These are phyloP conservation scores for Hydractinia echinata DNA, from an alignment of 30 jellyfish, hydroid and myxozoan genomes.

Conservation along the genomic window DNA sequence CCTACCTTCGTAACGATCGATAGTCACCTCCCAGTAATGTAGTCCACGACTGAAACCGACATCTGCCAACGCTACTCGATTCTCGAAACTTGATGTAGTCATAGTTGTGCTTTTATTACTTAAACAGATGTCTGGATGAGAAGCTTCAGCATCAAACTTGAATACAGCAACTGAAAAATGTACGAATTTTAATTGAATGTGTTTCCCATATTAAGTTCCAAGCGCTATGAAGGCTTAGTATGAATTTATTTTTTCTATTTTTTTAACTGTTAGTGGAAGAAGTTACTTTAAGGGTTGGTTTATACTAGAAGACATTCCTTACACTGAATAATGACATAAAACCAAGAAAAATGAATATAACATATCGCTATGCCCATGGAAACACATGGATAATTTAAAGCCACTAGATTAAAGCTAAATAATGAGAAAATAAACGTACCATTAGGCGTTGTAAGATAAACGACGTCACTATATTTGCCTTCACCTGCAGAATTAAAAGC, in stretches of 20 bases:
- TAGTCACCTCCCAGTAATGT: conserved; percentile 83
- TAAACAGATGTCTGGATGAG: conserved; percentile 74
- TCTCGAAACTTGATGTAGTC: conserved; percentile 76
- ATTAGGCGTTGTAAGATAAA: conserved; percentile 73
- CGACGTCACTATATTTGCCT: conserved; percentile 73
- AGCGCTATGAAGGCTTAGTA: neutral
- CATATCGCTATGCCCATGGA: neutral
- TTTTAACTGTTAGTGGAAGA: no score
- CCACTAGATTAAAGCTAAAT: neutral
- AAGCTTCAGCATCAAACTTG: conserved; percentile 49
- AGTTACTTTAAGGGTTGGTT: no score
- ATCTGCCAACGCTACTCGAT: conserved; percentile 83
- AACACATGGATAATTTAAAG: neutral
- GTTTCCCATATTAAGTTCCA: neutral
- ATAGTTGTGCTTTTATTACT: conserved; percentile 52
- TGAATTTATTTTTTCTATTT: no score
- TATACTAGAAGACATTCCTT: no score
- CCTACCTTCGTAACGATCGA: conserved; percentile 50
- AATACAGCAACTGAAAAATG: conserved; percentile 74
- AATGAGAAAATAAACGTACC: conserved; percentile 35
- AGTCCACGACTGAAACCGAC: conserved; percentile 92
- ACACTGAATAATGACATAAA: no score
- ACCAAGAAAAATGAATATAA: no score
- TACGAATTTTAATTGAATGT: neutral
- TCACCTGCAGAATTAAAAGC: conserved; percentile 67